Base-by-base conservation (phyloP, 2,888 invertebrate species). In the Glaucopsyche alexis region DNA sequence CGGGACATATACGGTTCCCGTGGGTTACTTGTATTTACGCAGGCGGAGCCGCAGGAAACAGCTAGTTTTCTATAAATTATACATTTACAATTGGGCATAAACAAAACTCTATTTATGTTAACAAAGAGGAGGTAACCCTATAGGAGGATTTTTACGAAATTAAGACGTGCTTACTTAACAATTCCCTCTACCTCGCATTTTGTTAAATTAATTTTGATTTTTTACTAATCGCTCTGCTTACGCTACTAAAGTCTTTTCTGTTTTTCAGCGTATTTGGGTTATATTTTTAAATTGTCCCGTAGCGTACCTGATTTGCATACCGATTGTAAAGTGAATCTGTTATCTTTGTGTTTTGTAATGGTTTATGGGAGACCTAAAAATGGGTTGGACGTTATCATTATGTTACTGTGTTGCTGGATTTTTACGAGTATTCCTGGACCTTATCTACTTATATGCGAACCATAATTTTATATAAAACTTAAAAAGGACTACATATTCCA, bases 161-260 rank as follows among this genome's bases (percentile, higher is more conserved):
- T 14, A 69, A 69, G 69, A 49, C 69, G 49, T 69, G 69, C 47
- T 47, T 47, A 47, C 69, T 69, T 69, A 13, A 69, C 45, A 69
- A 69, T 69, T 69, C 49, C 8, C 19, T 67, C n/a, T n/a, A 19
- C 45, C 67, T 69, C 14, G 29, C 45, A 47, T 67, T 67, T 69
- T 69, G 69, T 49, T 69, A 67, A 67, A 47, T 47, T 69, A 49
- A 69, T 49, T 69, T 49, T 69, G 45, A 67, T 69, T 69, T 69
- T n/a, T 29, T 29, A 7, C 19, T 19, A 49, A 47, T 69, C 67
- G 16, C 47, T 69, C 49, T 14, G 69, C 69, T 69, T 69, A 29
- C 42, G 40, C 42, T 42, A 16, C 42, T 42, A 42, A 60, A 66
- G 66, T 66, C n/a, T 66, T 66, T 66, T 42, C 42, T 42, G 66